Base-by-base conservation (phyloP, 2,113 vertebrate species). In the Poeciliopsis occidentalis region DNA sequence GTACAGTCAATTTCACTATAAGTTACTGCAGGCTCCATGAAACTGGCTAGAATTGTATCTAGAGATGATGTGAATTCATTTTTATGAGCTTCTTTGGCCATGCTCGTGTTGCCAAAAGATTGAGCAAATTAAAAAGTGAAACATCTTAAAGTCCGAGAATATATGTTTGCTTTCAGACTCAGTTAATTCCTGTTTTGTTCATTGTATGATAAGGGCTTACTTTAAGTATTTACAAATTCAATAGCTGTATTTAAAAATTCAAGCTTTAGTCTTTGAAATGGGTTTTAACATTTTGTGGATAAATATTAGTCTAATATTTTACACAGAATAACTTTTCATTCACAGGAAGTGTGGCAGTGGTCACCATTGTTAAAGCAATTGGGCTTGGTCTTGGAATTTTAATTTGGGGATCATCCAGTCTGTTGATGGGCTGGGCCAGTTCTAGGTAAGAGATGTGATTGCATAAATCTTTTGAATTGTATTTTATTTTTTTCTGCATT, bases 371-470 rank as follows among this genome's bases (percentile, higher is more conserved):
- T 74, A 98, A 97, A 95, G 95, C 96, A 3, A 94, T 97, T 77
- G 97, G 97, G 31, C 95, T 98, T 47, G 94, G 95, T 60, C 95
- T 98, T 82, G 96, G 97, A 34, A 90, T 95, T 82, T 92, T 98
- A 80, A 94, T 98, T 78, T 98, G 96, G 94, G 96, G 95, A 75
- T 96, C 96, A 70, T 95, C 95, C 61, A 96, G 96, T 82, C 80
- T 97, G 75, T 66, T 98, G 76, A 96, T 95, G 72, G 96, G 95
- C 63, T 98, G 97, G 97, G 95, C 96, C 67, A 97, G 93, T 91
- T 96, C 97, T 89, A 96, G 96, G 97, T 97, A 89, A 94, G 73
- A 32, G 11, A 1, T 1, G 60, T 27, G 1, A 8, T 73, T 89
- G 73, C 44, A 3, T 51, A 3, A 5, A 1, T 31, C 12, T 64